phyloP scores from a whole-genome alignment of 2,797 vertebrate genomes.

The Poecile montanus region DNA sequence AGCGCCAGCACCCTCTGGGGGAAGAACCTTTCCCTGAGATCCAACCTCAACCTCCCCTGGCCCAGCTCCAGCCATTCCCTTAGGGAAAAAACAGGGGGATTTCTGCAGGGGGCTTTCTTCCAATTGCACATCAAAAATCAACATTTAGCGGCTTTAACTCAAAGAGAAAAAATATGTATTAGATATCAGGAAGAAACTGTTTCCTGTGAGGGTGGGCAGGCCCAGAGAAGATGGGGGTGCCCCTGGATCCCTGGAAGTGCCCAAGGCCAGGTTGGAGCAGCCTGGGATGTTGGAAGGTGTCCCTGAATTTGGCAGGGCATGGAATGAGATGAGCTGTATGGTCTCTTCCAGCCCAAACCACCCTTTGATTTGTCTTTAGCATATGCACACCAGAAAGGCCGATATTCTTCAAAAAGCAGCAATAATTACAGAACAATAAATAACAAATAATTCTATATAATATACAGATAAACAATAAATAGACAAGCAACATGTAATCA shows the following conservation, averaged over 20 bases:
- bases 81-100: background rate
- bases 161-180: background rate
- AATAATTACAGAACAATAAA: background rate
- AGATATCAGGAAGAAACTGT: background rate
- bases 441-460: background rate
- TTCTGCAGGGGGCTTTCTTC: background rate
- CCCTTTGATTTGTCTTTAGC: background rate
- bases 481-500: background rate
- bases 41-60: background rate
- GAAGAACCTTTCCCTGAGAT: background rate
- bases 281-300: background rate
- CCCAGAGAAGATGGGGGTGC: background rate
- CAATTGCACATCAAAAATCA: background rate
- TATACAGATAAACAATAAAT: background rate
- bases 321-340: background rate
- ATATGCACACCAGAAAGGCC: background rate
- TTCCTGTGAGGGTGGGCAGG: rapidly evolving
- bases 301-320: background rate
- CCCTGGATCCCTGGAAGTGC: background rate
- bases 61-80: background rate
- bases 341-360: background rate
- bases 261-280: background rate
- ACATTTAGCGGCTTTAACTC: background rate
- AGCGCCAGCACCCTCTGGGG: background rate
- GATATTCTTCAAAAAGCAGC: background rate